These are phyloP conservation scores for Samia ricini DNA, from an alignment of 1,140 invertebrate genomes.

Conservation along the genomic window DNA sequence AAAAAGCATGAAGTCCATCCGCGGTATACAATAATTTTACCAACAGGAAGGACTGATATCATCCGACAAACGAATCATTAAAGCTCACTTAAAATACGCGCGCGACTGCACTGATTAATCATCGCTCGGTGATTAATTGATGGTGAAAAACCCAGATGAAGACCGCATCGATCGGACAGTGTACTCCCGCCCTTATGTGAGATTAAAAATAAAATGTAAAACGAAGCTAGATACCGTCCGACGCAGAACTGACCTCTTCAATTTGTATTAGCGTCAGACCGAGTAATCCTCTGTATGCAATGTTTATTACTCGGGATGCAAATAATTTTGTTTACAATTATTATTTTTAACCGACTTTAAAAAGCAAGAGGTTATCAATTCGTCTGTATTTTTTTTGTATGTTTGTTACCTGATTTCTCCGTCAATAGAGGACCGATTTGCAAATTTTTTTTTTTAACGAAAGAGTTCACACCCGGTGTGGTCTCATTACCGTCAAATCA, in stretches of 20 bases:
- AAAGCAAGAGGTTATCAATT: no score
- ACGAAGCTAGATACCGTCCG: slow-evolving; percentile 23
- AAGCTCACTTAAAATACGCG: slow-evolving; percentile 55
- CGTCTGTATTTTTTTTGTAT: no score
- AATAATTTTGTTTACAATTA: slow-evolving; percentile 1
- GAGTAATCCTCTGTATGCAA: slow-evolving; percentile 10
- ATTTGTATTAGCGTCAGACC: slow-evolving; percentile 14
- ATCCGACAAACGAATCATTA: slow-evolving; percentile 63
- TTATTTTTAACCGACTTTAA: no score
- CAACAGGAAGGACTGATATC: slow-evolving; percentile 44
- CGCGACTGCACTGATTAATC: slow-evolving; percentile 61
- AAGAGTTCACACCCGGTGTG: no score
- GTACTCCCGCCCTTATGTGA: slow-evolving; percentile 41
- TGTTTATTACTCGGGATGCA: slow-evolving; percentile 6
- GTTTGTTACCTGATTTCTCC: no score
- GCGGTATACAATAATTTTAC: slow-evolving; percentile 36
- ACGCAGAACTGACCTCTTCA: slow-evolving; percentile 22
- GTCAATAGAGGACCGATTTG: no score
- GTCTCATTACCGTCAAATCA: no score
- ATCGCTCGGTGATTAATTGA: slow-evolving; percentile 59
- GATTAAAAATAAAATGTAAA: slow-evolving; percentile 37
- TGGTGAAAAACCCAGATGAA: slow-evolving; percentile 44
- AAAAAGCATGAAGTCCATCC: slow-evolving; percentile 47
- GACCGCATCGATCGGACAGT: slow-evolving; percentile 34
- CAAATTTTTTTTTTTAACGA: no score